Evolutionary conservation across 2,113 vertebrate species (phyloP), one percentile per base, ranked within the genome.

Genomic region (Rhabdornis inornatus): DNA sequence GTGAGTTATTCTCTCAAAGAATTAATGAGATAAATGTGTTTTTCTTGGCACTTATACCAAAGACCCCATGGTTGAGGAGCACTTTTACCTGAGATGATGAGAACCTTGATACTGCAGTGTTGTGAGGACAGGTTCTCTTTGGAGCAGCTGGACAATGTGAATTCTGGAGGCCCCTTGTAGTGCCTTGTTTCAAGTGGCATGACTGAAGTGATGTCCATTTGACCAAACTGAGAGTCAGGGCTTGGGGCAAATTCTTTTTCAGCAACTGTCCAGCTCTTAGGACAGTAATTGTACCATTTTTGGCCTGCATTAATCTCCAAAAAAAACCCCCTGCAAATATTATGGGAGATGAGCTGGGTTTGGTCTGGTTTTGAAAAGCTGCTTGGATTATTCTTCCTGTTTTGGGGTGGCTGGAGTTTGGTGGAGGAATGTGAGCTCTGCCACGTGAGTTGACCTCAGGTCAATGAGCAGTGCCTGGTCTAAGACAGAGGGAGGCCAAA

Each of bases 1-100:
- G 99, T 99, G 93, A 98, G 98, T 96, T 76, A 80, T 23, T 8
- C 16, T 68, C 50, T 77, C 9, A 45, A 53, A 70, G 19, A 17
- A 19, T 78, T 47, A 23, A 20, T 37, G 39, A 77, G 14, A 19
- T 25, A 27, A 50, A 75, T 1, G 0, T 25, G 24, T 64, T 92
- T 89, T 53, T 15, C 12, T 30, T 70, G 45, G 5, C 12, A n/a
- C 25, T 47, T 74, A 35, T 28, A 47, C 45, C 2, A 2, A 74
- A 83, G 57, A 61, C 16, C 6, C 31, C 40, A 6, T 8, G 44
- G 27, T 1, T 84, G 42, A 53, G 44, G 11, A n/a, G 30, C 25
- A 59, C 5, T 23, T 72, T 47, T 45, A 27, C 9, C 12, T 79
- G 57, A 45, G 22, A 56, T 6, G 7, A 27, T 56, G 53, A 89